These are phyloP conservation scores for Marcusenius ussheri DNA, from an alignment of 2,113 vertebrate species.

Conservation along the genomic window DNA sequence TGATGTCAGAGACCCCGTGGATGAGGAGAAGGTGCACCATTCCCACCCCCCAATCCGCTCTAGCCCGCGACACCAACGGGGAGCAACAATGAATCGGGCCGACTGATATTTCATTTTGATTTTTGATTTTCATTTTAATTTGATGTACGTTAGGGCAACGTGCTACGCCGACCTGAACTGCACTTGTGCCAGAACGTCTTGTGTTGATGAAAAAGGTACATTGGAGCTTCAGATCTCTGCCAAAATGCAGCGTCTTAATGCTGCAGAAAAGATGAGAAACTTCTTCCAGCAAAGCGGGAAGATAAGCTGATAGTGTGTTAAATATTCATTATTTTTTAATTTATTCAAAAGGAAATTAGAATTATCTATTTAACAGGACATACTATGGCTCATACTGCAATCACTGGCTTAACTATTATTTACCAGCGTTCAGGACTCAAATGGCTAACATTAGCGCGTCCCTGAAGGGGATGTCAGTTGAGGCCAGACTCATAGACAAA, in stretches of 20 bases:
- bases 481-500: background rate
- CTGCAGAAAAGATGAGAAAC: background rate
- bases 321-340: background rate
- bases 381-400: background rate
- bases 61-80: background rate
- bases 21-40: background rate
- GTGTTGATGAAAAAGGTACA: background rate
- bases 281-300: background rate
- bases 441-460: background rate
- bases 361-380: background rate
- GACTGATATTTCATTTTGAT: background rate
- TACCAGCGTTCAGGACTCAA: background rate
- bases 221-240: background rate
- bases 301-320: background rate
- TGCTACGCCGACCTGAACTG: background rate
- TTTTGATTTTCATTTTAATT: background rate
- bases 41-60: background rate
- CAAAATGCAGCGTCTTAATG: background rate
- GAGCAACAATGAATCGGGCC: background rate
- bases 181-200: background rate
- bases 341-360: background rate
- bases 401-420: background rate
- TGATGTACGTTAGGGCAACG: background rate
- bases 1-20: background rate
- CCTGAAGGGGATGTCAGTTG: background rate